A percentile compares a stretch with the other conserved stretches of the same genome.
Conservation (phyloP, 2,888 invertebrate genomes). For the Heteromurus nitidus region DNA sequence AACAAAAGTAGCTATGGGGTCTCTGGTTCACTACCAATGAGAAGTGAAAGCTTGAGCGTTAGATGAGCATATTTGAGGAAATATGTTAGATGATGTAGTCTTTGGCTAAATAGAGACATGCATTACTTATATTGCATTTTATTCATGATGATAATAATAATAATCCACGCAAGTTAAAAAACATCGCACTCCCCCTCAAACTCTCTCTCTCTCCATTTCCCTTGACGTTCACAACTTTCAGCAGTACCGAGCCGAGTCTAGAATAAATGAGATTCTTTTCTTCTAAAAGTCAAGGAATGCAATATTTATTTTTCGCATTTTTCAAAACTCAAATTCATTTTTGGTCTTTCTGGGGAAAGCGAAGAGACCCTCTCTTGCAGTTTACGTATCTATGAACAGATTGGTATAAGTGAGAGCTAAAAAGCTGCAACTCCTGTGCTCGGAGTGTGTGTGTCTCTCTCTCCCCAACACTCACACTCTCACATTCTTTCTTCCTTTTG, state of each 20-base stretch:
- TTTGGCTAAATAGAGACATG: constrained; percentile 23
- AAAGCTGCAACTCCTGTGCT: neutral
- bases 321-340: constrained; percentile 58
- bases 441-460: neutral
- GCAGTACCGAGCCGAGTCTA: neutral
- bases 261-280: constrained; percentile 41
- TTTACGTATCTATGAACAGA: neutral
- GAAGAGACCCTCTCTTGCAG: too few relatives aligned
- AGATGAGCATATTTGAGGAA: too few relatives aligned
- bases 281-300: constrained; percentile 47
- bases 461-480: too few relatives aligned
- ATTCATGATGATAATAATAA: constrained; percentile 53
- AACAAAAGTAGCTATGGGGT: too few relatives aligned
- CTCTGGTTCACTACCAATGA: too few relatives aligned
- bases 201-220: constrained; percentile 26
- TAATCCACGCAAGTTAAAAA: constrained; percentile 16
- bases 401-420: constrained; percentile 8
- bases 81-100: too few relatives aligned
- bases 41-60: too few relatives aligned
- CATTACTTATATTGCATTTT: constrained; percentile 29
- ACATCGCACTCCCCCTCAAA: neutral
- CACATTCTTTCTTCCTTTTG: constrained; percentile 10
- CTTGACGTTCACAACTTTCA: constrained; percentile 13
- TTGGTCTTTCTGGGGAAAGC: too few relatives aligned
- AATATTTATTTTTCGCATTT: constrained; percentile 55